Conservation (phyloP, 2,888 invertebrate genomes). For the Hololepta plana region DNA sequence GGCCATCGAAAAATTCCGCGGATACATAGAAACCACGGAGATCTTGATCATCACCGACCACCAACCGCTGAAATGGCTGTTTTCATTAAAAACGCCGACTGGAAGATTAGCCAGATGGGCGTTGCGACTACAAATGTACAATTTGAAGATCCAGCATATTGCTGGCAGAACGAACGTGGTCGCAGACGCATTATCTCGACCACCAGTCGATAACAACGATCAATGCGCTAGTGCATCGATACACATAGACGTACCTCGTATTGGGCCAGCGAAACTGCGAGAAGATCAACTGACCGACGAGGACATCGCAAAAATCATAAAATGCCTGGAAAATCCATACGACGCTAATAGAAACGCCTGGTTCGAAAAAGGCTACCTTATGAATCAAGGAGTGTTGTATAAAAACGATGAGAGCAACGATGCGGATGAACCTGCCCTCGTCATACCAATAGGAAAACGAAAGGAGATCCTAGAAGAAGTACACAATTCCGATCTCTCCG, state of each 20-base stretch:
- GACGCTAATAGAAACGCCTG: no score
- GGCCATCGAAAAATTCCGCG: conserved; percentile 20
- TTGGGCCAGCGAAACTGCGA: not conserved
- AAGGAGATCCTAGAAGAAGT: conserved; percentile 8
- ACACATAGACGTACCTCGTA: no score
- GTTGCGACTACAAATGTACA: conserved; percentile 19
- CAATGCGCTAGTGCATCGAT: no score
- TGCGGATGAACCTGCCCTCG: conserved; percentile 6
- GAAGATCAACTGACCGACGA: conserved; percentile 4
- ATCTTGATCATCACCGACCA: conserved; percentile 24
- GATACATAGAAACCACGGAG: conserved; percentile 19
- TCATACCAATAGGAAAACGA: conserved; percentile 8
- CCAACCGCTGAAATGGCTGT: conserved; percentile 25
- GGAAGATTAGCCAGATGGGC: conserved; percentile 26
- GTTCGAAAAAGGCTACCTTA: no score
- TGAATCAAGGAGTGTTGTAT: conserved; percentile 6
- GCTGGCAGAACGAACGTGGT: conserved; percentile 15
- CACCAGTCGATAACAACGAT: no score
- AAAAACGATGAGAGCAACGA: conserved; percentile 10
- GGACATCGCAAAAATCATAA: conserved; percentile 1
- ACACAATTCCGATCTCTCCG: conserved; percentile 12
- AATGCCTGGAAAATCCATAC: no score
- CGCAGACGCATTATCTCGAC: conserved; percentile 8
- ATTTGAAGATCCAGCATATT: conserved; percentile 19
- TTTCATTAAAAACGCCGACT: conserved; percentile 20